These are phyloP conservation scores for Archips crataeganus DNA, from an alignment of 2,888 invertebrate genomes.

Conservation along the genomic window DNA sequence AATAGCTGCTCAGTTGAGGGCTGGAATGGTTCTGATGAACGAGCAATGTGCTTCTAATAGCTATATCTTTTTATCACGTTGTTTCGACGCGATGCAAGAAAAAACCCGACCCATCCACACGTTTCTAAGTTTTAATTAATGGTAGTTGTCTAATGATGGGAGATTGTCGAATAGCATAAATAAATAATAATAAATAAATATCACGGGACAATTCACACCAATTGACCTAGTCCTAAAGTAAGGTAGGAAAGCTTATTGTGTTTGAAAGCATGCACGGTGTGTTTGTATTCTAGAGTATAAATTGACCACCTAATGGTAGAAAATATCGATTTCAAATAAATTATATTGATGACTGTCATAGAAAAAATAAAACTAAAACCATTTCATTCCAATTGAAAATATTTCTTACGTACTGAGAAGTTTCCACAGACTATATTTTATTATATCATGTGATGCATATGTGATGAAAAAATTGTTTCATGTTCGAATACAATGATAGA, in stretches of 20 bases:
- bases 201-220: too few relatives aligned
- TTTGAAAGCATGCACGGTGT: conserved; percentile 5
- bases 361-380: too few relatives aligned
- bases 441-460: too few relatives aligned
- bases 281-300: neutral
- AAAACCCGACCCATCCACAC: conserved; percentile 51
- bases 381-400: too few relatives aligned
- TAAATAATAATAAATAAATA: too few relatives aligned
- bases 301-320: neutral
- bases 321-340: neutral
- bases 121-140: conserved; percentile 48
- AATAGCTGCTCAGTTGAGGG: conserved; percentile 68
- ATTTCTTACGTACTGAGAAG: too few relatives aligned
- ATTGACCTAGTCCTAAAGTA: too few relatives aligned
- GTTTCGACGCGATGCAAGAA: conserved; percentile 59
- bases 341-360: too few relatives aligned
- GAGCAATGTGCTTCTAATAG: conserved; percentile 76
- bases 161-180: conserved; percentile 23
- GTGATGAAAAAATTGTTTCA: too few relatives aligned
- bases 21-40: conserved; percentile 78
- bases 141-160: conserved; percentile 20
- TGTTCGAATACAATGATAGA: too few relatives aligned
- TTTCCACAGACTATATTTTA: too few relatives aligned
- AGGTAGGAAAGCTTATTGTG: too few relatives aligned
- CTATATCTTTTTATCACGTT: conserved; percentile 65